Base-by-base conservation (phyloP, 2,888 invertebrate genomes). In the Pardosa pseudoannulata region DNA sequence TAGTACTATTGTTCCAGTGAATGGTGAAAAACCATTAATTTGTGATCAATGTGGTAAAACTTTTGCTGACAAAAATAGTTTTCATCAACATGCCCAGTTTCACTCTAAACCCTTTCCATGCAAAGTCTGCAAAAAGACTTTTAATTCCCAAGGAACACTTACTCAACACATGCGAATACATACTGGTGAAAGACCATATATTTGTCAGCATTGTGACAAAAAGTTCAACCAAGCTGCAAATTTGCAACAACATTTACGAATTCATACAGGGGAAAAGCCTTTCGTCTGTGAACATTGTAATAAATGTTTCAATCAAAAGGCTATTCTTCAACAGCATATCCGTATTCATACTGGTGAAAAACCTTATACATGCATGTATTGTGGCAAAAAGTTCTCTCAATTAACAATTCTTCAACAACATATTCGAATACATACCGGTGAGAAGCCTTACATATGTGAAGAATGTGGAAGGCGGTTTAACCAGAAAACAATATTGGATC, bases 271-370 rank as follows among this genome's bases (percentile, higher is more conserved):
- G 70, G 85, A 86, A 79, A 86, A 86, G 79, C 85, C 85, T 79
- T 86, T 86, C 85, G 79, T 79, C 79, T 86, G 85, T 79, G 85
- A 86, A 86, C 79, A 79, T 86, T 86, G 85, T 71, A 79, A 86
- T 50, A 86, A 86, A 74, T 79, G 85, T 86, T 86, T 86, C 79
- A 86, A 79, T 79, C 85, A 86, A 86, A 86, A 86, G 85, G 79
- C 85, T 79, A 79, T 79, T 86, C 79, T 86, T 62, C 79, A 86
- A 32, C 79, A 79, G 74, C 85, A 86, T 70, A 74, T 86, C n/a
- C 74, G 79, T 5, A 86, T 74, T 32, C 85, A 86, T 56, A 79
- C 79, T 6, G 85, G 85, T 1, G 85, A 79, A 32, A 86, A 79
- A 29, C 85, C 85, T 19, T 86, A 79, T 64, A 86, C 85, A 16